Conservation (phyloP, 2,888 invertebrate species). For the Glyphotaelius pellucidus region DNA sequence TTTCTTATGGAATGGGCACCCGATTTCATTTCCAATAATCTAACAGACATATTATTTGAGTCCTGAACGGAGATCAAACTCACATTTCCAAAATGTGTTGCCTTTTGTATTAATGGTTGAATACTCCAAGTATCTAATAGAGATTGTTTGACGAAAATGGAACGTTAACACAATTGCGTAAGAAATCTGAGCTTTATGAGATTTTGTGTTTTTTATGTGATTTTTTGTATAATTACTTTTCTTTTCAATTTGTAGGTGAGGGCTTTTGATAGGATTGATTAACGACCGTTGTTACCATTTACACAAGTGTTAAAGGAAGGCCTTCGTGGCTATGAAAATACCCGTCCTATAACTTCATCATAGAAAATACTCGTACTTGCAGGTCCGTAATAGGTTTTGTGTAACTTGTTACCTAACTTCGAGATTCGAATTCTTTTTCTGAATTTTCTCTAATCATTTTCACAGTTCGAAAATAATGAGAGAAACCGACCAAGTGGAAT, state of each 20-base stretch:
- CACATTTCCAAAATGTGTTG: not conserved
- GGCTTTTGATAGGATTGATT: not conserved
- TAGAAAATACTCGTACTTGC: too few species aligned
- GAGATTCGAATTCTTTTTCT: too few species aligned
- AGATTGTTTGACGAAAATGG: not conserved
- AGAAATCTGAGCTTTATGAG: not conserved
- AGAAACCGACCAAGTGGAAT: too few species aligned
- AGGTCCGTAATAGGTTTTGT: too few species aligned
- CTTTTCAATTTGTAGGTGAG: not conserved
- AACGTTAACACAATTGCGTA: not conserved
- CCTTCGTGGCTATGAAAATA: not conserved
- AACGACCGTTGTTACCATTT: constrained; percentile 2
- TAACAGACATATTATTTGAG: not conserved
- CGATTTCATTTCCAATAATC: not conserved
- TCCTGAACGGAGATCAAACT: not conserved
- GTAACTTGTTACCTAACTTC: too few species aligned
- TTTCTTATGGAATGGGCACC: not conserved
- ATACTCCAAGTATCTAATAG: not conserved
- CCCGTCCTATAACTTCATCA: not conserved
- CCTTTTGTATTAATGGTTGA: not conserved
- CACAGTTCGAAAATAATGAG: too few species aligned
- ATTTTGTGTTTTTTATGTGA: not conserved
- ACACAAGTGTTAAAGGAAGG: not conserved
- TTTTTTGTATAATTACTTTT: not conserved
- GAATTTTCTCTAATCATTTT: too few species aligned